Evolutionary conservation across 2,113 vertebrate species (phyloP), one percentile per base, ranked within the genome.

Genomic region (Eudyptes chrysolophus): DNA sequence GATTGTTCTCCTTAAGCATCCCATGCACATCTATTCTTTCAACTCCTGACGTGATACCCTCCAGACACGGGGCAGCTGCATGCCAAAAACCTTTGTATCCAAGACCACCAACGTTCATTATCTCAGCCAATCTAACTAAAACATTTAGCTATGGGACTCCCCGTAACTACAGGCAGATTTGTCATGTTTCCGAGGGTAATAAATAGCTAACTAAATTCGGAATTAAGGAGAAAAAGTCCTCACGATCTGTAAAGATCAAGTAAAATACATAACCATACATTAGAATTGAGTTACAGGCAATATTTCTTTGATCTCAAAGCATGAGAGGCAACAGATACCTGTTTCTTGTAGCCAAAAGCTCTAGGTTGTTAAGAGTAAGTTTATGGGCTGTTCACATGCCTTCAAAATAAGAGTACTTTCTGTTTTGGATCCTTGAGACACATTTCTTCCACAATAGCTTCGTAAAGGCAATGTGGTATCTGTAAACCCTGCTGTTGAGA

Each of bases 381-480:
- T 87, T 51, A 55, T 6, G 16, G 40, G 32, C 38, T 27, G 11
- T 70, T 84, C 30, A 34, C 1, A 0, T 13, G 51, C 64, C 38
- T 52, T 70, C 5, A 48, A 74, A 61, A 9, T 27, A 30, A 40
- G 15, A 46, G 5, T 24, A 18, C 13, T 69, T 42, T 60, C 55
- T 36, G 21, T 64, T 75, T 21, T 52, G 49, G 29, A 40, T 49
- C 42, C 36, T 46, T 25, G 21, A 38, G 61, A 20, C 22, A 65
- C 15, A 40, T 27, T 54, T 48, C 55, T 38, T 48, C 48, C 61
- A 24, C 11, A 8, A 30, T 13, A 22, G 16, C 57, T 80, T 74
- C 3, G 2, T 8, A 9, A 57, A 42, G 11, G 34, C 7, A 68
- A 17, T 0, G 7, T 0, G 22, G 16, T 5, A 38, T 25, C 66